Evolutionary conservation across 2,797 vertebrate genomes (phyloP).

Genomic region (Acipenser transmontanus): DNA sequence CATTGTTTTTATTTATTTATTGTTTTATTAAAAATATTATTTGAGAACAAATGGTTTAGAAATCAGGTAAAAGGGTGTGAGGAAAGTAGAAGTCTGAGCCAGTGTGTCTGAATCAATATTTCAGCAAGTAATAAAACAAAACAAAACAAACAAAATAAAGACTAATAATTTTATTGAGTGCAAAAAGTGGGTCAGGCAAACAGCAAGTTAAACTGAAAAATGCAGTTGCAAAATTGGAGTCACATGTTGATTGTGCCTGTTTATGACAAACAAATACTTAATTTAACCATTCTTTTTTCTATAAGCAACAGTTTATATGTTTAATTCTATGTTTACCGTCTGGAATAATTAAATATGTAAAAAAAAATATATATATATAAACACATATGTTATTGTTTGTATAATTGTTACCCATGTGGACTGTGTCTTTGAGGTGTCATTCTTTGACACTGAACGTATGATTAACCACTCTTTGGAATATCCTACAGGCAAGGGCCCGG

Average conservation of each 20-base stretch:
- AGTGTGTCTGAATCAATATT: neutral
- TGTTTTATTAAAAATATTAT: no score
- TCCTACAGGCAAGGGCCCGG: slow-evolving; percentile 98
- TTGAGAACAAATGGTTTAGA: no score
- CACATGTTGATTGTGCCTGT: slow-evolving; percentile 57
- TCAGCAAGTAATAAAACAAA: no score
- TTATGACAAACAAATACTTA: slow-evolving; percentile 48
- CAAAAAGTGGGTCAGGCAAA: slow-evolving; percentile 1
- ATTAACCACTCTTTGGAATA: slow-evolving; percentile 81
- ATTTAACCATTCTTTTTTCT: neutral
- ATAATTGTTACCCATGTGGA: neutral
- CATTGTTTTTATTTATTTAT: no score
- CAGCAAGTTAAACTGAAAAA: neutral
- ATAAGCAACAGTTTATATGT: neutral
- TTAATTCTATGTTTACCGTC: neutral
- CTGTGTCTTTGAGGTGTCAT: slow-evolving; percentile 14
- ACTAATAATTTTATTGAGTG: neutral
- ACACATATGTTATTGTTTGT: slow-evolving; percentile 36
- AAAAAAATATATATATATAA: no score
- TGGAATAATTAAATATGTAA: no score
- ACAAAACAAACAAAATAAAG: no score
- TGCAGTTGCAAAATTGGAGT: neutral
- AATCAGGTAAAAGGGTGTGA: no score
- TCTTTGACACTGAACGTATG: slow-evolving; percentile 12
- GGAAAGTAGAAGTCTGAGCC: no score